Evolutionary conservation across 2,888 invertebrate genomes (phyloP), one percentile per base, ranked within the genome.

Genomic region (Galerucella calmariensis): DNA sequence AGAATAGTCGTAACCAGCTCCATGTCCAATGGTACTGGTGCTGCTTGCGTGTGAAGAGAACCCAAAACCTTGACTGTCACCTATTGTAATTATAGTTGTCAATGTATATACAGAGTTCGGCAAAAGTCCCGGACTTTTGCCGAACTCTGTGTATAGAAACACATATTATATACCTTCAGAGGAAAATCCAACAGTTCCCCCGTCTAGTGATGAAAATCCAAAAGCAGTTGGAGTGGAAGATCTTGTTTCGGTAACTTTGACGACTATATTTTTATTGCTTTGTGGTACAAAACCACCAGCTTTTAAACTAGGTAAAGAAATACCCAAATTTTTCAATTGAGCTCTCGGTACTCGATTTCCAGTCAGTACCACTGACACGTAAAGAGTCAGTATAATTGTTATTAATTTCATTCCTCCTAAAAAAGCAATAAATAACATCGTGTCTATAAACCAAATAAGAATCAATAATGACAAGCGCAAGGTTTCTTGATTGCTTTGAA

Each of bases 351-450:
- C 6, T n/a, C 35, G 14, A 14, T 62, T 2, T 65, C 48, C 61
- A 14, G 69, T 27, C 16, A 35, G 11, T 16, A 48, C 16, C n/a
- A 16, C 9, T 20, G 61, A 44, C 61, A 69, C 48, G 10, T 16
- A 69, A 2, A 61, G 14, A 9, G 48, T 41, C 11, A 72, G 51
- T n/a, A 53, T 46, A 61, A 67, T 62, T 5, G 62, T 41, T 44
- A 41, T 24, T 9, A 44, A 6, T 35, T 67, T 72, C 72, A 72
- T 72, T 27, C 1, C 41, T 67, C 48, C 72, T 67, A n/a, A 62
- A 69, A 59, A 12, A 59, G n/a, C 27, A 66, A 35, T 8, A 10
- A 65, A 65, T 16, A 65, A n/a, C n/a, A n/a, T n/a, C n/a, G n/a
- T n/a, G 27, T 27, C 2, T 27, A 27, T 27, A 27, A 27, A 27